Percentiles rank a stretch among this genome's conserved stretches.
These are phyloP conservation scores for Artemia franciscana DNA, from an alignment of 1,140 invertebrate species.

Conservation along the genomic window DNA sequence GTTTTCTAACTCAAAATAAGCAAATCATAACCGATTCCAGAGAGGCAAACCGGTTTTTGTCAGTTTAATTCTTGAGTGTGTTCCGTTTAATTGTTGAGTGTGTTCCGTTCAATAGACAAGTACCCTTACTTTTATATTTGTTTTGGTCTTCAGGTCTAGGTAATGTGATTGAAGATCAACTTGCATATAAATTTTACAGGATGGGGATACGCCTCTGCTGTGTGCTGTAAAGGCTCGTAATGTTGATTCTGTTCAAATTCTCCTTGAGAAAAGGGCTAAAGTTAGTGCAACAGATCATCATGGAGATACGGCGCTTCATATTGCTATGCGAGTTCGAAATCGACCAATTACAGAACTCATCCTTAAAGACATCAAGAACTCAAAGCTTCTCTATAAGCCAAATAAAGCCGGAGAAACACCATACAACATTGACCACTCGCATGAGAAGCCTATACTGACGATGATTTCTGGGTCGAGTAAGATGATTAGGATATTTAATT, in stretches of 20 bases:
- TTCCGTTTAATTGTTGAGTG: too few species aligned
- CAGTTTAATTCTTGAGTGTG: too few species aligned
- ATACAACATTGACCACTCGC: conserved; percentile 86
- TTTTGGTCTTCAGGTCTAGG: too few species aligned
- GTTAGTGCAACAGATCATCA: conserved; percentile 79
- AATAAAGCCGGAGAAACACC: conserved; percentile 90
- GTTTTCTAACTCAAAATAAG: too few species aligned
- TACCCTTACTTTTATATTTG: too few species aligned
- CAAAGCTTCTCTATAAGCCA: conserved; percentile 78
- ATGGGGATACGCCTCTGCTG: conserved; percentile 77
- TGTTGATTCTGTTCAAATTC: conserved; percentile 67
- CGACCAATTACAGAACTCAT: conserved; percentile 77
- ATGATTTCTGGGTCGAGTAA: conserved; percentile 82
- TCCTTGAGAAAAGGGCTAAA: conserved; percentile 81
- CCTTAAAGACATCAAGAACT: conserved; percentile 81
- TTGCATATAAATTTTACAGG: too few species aligned
- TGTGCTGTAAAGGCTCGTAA: conserved; percentile 74
- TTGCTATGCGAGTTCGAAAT: conserved; percentile 79
- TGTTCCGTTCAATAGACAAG: too few species aligned
- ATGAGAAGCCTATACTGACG: conserved; percentile 79
- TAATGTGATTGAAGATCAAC: too few species aligned
- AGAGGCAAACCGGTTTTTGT: too few species aligned
- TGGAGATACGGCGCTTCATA: conserved; percentile 88
- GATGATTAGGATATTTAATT: too few species aligned
- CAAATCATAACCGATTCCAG: too few species aligned